phyloP scores from a whole-genome alignment of 2,888 invertebrate species.

The Octodonta nipae region DNA sequence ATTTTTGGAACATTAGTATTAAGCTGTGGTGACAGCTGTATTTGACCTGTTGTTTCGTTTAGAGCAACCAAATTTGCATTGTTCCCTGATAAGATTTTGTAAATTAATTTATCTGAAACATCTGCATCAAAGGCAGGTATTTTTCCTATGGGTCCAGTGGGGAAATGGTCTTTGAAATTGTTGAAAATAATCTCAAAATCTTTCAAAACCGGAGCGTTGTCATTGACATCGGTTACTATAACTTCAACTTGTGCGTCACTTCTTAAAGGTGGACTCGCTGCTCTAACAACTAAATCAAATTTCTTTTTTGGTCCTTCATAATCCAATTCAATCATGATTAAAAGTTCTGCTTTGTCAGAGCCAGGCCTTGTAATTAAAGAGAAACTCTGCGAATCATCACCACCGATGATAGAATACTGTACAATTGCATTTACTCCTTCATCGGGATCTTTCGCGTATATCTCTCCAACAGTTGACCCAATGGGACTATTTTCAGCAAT shows the following conservation, averaged over 20 bases:
- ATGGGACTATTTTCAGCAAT: conserved; percentile 93
- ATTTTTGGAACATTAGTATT: conserved; percentile 91
- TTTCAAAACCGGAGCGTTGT: conserved; percentile 81
- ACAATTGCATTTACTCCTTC: conserved; percentile 84
- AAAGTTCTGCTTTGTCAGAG: conserved; percentile 72
- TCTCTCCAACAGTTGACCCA: conserved; percentile 83
- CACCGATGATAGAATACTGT: conserved; percentile 87
- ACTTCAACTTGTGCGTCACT: conserved; percentile 81
- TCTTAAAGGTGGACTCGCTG: conserved; percentile 78
- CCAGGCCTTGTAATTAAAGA: conserved; percentile 68
- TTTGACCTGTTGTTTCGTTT: conserved; percentile 69
- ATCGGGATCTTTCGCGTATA: conserved; percentile 83
- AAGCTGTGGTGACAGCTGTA: conserved; percentile 78
- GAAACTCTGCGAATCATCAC: conserved; percentile 80
- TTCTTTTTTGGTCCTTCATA: conserved; percentile 88
- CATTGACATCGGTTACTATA: conserved; percentile 84
- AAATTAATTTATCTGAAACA: conserved; percentile 73
- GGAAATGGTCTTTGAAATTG: conserved; percentile 87
- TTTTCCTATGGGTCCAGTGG: conserved; percentile 77
- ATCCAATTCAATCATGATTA: conserved; percentile 83
- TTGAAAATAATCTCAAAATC: conserved; percentile 89
- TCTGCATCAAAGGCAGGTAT: conserved; percentile 93
- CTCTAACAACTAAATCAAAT: conserved; percentile 77
- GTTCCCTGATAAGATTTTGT: conserved; percentile 78
- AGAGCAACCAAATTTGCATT: conserved; percentile 79